A percentile compares a stretch with the other conserved stretches of the same genome.
Evolutionary conservation across 2,888 invertebrate genomes (phyloP).

Genomic region (Idaea straminata): DNA sequence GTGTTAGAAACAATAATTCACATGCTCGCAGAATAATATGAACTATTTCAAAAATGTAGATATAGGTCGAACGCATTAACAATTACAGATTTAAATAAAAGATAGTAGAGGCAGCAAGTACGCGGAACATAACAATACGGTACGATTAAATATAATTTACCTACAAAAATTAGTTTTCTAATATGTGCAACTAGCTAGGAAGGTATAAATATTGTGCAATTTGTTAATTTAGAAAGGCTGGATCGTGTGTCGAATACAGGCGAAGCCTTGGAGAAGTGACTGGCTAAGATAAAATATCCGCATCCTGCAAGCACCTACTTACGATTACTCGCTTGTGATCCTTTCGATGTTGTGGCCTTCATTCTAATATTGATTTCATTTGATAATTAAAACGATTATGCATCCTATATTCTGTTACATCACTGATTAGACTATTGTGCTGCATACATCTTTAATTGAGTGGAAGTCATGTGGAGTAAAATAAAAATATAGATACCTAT

Average conservation of each 20-base stretch:
- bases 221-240: slow-evolving; percentile 58
- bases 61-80: neutral
- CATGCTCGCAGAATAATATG: neutral
- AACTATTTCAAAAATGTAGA: neutral
- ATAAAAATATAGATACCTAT: neutral
- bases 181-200: neutral
- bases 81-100: neutral
- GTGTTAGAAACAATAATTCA: neutral
- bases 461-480: neutral
- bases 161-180: neutral
- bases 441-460: neutral
- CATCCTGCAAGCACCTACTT: slow-evolving; percentile 43
- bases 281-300: slow-evolving; percentile 58
- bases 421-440: neutral
- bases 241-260: slow-evolving; percentile 54
- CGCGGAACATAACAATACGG: neutral
- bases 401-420: neutral
- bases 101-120: neutral
- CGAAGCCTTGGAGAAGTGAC: slow-evolving; percentile 66
- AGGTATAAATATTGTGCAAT: slow-evolving; percentile 4
- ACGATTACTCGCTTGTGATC: slow-evolving; percentile 12
- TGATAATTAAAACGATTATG: neutral
- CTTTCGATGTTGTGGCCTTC: neutral
- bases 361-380: neutral
- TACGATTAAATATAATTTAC: neutral